Conservation (phyloP, 2,797 vertebrate species). For the Pseudochaenichthys georgianus region DNA sequence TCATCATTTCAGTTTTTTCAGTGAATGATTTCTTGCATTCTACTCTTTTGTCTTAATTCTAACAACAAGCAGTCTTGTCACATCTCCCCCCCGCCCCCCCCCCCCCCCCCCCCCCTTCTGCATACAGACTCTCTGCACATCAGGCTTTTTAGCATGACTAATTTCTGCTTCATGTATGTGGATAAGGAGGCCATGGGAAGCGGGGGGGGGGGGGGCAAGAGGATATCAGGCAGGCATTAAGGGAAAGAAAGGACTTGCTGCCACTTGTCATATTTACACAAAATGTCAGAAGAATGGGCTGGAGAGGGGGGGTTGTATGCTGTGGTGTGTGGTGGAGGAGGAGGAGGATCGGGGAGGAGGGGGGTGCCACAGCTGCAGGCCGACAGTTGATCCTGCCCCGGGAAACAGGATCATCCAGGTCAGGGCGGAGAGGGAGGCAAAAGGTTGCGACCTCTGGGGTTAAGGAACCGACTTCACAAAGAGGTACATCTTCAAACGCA, state of each 20-base stretch:
- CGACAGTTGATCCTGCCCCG: constrained; percentile 82
- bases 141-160: constrained; percentile 60
- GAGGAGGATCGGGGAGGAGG: not conserved
- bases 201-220: constrained; percentile 59
- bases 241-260: constrained; percentile 53
- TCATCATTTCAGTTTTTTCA: no score
- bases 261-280: constrained; percentile 75
- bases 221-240: constrained; percentile 47
- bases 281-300: constrained; percentile 59
- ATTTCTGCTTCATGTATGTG: constrained; percentile 45
- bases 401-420: constrained; percentile 81
- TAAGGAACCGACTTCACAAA: constrained; percentile 80
- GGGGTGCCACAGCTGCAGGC: constrained; percentile 77
- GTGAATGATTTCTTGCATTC: constrained; percentile 5
- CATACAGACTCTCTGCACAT: constrained; percentile 40
- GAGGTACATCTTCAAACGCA: constrained; percentile 78
- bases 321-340: constrained; percentile 15
- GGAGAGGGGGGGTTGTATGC: constrained; percentile 36
- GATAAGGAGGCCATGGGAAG: constrained; percentile 45
- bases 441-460: constrained; percentile 75
- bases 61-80: not conserved
- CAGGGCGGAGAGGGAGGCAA: constrained; percentile 61
- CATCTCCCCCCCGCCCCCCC: not conserved
- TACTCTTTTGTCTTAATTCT: not conserved
- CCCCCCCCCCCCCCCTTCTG: constrained; percentile 4